Evolutionary conservation across 1,140 invertebrate genomes (phyloP).

Genomic region (Radopholus similis): DNA sequence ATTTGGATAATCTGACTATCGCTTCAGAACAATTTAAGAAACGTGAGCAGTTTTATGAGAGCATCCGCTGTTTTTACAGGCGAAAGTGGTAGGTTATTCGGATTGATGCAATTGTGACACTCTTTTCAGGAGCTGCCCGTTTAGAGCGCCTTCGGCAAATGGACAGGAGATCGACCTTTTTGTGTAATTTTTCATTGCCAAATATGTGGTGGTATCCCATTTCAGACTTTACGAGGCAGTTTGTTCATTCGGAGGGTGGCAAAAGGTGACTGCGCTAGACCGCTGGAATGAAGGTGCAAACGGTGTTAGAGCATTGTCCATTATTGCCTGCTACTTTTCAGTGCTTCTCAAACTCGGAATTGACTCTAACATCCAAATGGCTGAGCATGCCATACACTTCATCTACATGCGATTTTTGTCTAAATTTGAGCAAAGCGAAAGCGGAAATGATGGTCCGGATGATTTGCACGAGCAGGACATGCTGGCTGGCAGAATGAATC

Average conservation of each 20-base stretch:
- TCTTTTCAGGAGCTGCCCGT: slow-evolving; percentile 37
- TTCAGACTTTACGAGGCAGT: slow-evolving; percentile 49
- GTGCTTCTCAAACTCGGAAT: slow-evolving; percentile 24
- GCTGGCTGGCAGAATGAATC: slow-evolving; percentile 27
- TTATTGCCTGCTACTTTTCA: neutral
- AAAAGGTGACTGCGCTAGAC: slow-evolving; percentile 45
- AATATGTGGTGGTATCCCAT: no score
- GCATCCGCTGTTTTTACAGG: slow-evolving; percentile 29
- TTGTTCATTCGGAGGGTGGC: slow-evolving; percentile 47
- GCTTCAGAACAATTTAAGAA: slow-evolving; percentile 9
- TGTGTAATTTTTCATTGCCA: no score
- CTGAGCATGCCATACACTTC: slow-evolving; percentile 47
- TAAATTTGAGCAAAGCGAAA: slow-evolving; percentile 55
- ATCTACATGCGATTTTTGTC: slow-evolving; percentile 54
- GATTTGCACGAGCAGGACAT: slow-evolving; percentile 51
- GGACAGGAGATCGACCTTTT: slow-evolving; percentile 45
- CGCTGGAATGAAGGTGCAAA: slow-evolving; percentile 49
- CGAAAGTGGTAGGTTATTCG: slow-evolving; percentile 28
- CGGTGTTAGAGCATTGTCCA: slow-evolving; percentile 11
- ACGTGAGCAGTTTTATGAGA: slow-evolving; percentile 26
- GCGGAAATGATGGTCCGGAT: slow-evolving; percentile 40
- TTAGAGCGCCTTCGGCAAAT: slow-evolving; percentile 40
- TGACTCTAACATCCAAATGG: slow-evolving; percentile 39
- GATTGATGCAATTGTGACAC: neutral
- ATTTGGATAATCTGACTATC: slow-evolving; percentile 21